Conservation (phyloP, 2,888 invertebrate species). For the Sarcophaga subvicina region DNA sequence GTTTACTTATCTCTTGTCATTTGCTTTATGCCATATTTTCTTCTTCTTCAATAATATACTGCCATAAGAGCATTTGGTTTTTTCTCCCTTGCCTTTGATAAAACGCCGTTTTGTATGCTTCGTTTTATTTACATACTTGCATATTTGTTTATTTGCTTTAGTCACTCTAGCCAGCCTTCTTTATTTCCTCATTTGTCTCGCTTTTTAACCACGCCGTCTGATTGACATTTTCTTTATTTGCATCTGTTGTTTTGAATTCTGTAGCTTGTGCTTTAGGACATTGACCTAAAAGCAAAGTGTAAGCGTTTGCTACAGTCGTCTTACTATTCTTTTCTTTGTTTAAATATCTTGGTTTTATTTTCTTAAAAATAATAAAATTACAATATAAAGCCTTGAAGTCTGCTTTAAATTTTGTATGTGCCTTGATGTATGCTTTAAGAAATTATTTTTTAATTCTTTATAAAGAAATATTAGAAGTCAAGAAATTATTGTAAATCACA, state of each 20-base stretch:
- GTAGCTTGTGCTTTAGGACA: constrained; percentile 32
- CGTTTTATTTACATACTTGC: constrained; percentile 38
- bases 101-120: not conserved
- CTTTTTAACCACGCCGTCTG: constrained; percentile 33
- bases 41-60: too few species aligned
- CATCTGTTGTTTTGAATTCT: not conserved
- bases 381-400: not conserved
- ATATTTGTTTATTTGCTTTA: constrained; percentile 43
- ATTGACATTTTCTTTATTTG: constrained; percentile 40
- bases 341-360: not conserved
- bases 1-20: too few species aligned
- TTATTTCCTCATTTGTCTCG: constrained; percentile 25
- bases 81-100: not conserved
- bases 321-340: not conserved
- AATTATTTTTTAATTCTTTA: not conserved
- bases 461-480: too few species aligned
- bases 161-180: constrained; percentile 30
- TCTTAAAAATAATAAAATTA: not conserved
- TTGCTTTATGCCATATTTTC: too few species aligned
- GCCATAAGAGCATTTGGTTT: not conserved
- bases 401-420: not conserved
- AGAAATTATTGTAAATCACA: too few species aligned
- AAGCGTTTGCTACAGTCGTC: not conserved
- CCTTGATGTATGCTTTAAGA: not conserved
- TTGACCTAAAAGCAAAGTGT: constrained; percentile 41